Conservation (phyloP, 2,113 vertebrate genomes). For the Corydoras sp. region DNA sequence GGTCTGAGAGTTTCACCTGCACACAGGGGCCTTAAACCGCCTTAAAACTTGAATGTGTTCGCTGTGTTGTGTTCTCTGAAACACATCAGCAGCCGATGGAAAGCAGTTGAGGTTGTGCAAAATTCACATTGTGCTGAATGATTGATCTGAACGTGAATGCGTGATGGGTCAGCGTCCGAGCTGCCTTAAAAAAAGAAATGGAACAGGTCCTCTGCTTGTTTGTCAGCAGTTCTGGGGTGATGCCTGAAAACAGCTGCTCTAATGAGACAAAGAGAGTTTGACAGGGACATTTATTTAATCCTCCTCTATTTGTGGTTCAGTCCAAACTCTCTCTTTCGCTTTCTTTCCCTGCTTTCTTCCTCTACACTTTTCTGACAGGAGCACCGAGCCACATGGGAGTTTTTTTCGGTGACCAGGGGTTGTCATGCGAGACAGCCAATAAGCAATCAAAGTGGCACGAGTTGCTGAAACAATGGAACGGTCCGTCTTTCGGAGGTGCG, state of each 20-base stretch:
- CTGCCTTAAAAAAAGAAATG: slow-evolving; percentile 28
- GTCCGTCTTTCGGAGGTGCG: slow-evolving; percentile 55
- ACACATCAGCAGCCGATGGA: slow-evolving; percentile 5
- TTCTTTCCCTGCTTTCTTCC: slow-evolving; percentile 54
- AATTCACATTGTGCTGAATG: slow-evolving; percentile 22
- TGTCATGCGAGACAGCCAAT: slow-evolving; percentile 95
- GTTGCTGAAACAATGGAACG: slow-evolving; percentile 78
- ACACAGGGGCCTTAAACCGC: background rate
- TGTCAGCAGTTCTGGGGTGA: slow-evolving; percentile 82
- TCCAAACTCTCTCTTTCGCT: slow-evolving; percentile 12
- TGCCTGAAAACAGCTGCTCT: slow-evolving; percentile 72
- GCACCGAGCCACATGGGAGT: slow-evolving; percentile 84
- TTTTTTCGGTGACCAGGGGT: slow-evolving; percentile 81
- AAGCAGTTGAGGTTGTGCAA: background rate
- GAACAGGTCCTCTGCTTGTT: slow-evolving; percentile 56
- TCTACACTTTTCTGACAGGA: slow-evolving; percentile 56
- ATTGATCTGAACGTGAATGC: slow-evolving; percentile 12
- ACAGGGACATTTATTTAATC: slow-evolving; percentile 82
- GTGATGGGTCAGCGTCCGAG: background rate
- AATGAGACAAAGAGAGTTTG: slow-evolving; percentile 76
- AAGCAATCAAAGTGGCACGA: slow-evolving; percentile 82
- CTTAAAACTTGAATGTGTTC: slow-evolving; percentile 16
- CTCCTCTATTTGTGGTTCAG: slow-evolving; percentile 9
- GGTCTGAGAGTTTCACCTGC: background rate
- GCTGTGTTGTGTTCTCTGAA: slow-evolving; percentile 18